These are phyloP conservation scores for Metacarcinus magister DNA, from an alignment of 2,888 invertebrate species.

Conservation along the genomic window DNA sequence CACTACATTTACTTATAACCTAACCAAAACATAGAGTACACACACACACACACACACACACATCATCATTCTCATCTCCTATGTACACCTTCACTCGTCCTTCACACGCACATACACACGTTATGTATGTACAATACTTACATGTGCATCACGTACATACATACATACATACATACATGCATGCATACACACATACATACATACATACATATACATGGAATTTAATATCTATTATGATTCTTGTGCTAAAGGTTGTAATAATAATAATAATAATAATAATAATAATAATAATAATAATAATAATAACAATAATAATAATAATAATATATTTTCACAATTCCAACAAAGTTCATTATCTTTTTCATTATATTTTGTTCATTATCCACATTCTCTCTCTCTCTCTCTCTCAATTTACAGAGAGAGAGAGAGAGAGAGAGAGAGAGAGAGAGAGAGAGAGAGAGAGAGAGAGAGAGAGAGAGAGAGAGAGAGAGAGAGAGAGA, in stretches of 20 bases:
- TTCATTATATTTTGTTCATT: too few relatives aligned
- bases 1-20: neutral
- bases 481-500: neutral
- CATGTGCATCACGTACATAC: neutral
- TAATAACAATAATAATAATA: constrained; percentile 59
- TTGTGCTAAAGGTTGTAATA: neutral
- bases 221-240: neutral
- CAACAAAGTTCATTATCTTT: neutral
- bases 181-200: constrained; percentile 32
- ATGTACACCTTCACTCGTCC: neutral
- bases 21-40: neutral
- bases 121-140: neutral
- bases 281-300: constrained; percentile 54
- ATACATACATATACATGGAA: constrained; percentile 3
- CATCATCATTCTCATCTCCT: neutral
- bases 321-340: neutral
- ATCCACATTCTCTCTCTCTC: neutral
- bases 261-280: constrained; percentile 53
- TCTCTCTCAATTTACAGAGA: constrained; percentile 30
- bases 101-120: neutral
- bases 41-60: constrained; percentile 7
- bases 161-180: neutral
- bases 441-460: neutral
- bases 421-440: too few relatives aligned
- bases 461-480: neutral